Base-by-base conservation (phyloP, 2,113 vertebrate genomes). In the Fregetta grallaria region DNA sequence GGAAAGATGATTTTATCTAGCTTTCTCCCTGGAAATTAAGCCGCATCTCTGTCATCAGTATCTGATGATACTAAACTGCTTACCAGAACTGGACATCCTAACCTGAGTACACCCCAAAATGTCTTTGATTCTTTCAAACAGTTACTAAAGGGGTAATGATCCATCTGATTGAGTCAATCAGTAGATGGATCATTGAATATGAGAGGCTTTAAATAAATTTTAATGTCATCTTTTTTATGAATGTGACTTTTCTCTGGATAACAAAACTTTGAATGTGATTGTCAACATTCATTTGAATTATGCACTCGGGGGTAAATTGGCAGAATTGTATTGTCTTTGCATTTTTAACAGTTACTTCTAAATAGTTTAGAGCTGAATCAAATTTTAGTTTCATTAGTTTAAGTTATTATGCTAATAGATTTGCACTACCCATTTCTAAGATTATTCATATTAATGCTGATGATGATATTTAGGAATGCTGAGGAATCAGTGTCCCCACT, bases 351-450 rank as follows among this genome's bases (percentile, higher is more conserved):
- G 67, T 70, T 91, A 18, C 65, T 97, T 89, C 68, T 83, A 89
- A 94, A 86, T 66, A 86, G 62, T 84, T 71, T 61, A 86, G 62
- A 76, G 88, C 32, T 62, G 40, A 97, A 34, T 88, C 30, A 91
- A 72, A 90, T 87, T 91, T 94, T 63, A 75, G 26, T 56, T 89
- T 90, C 63, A 76, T 94, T 96, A 91, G 32, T 34, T 21, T 91
- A 89, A 88, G 74, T 67, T 84, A 87, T 85, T 76, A 73, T 93
- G 79, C n/a, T 50, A 93, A 84, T 90, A 93, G 87, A 66, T 81
- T 94, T 96, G 26, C n/a, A 59, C 5, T 56, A 65, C 13, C 9
- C 44, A 22, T 93, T 94, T 90, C 42, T 58, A 47, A 59, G 50
- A 63, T 81, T 44, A 36, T 92, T 96, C 10, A 9, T 84, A 19